Evolutionary conservation across 2,797 vertebrate genomes (phyloP).

Genomic region (Myoxocephalus aenaeus): DNA sequence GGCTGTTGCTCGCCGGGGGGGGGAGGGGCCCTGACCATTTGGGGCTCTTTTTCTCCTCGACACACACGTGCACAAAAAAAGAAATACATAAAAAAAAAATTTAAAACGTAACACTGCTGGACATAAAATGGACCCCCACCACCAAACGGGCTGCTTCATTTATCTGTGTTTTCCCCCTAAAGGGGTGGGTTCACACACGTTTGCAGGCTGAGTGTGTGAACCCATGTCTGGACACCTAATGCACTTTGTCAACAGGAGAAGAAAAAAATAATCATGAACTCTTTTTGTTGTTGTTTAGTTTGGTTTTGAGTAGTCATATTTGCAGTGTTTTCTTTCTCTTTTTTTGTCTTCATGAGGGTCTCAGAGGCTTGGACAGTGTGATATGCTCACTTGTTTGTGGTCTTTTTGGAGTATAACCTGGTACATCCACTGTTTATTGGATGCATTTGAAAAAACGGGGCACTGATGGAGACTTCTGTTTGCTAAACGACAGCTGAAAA

Average conservation of each 20-base stretch:
- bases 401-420: constrained; percentile 50
- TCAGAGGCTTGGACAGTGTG: constrained; percentile 51
- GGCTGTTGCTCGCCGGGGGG: constrained; percentile 51
- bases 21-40: constrained; percentile 31
- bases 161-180: constrained; percentile 37
- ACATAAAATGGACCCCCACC: constrained; percentile 49
- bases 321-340: constrained; percentile 52
- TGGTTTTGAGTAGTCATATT: constrained; percentile 56
- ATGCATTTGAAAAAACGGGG: constrained; percentile 32
- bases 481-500: constrained; percentile 22
- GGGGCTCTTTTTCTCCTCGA: constrained; percentile 9
- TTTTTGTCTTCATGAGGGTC: constrained; percentile 13
- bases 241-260: constrained; percentile 65
- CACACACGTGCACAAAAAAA: constrained; percentile 2
- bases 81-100: neutral
- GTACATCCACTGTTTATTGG: constrained; percentile 51
- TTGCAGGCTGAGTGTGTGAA: constrained; percentile 20
- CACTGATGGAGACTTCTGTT: constrained; percentile 41
- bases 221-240: constrained; percentile 59
- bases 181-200: constrained; percentile 47
- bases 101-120: constrained; percentile 37
- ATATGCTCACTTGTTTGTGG: constrained; percentile 53
- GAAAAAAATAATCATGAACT: constrained; percentile 41
- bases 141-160: constrained; percentile 59
- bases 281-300: constrained; percentile 44